A percentile compares a stretch with the other conserved stretches of the same genome.
Evolutionary conservation across 2,888 invertebrate species (phyloP).

Genomic region (Aphidoletes aphidimyza): DNA sequence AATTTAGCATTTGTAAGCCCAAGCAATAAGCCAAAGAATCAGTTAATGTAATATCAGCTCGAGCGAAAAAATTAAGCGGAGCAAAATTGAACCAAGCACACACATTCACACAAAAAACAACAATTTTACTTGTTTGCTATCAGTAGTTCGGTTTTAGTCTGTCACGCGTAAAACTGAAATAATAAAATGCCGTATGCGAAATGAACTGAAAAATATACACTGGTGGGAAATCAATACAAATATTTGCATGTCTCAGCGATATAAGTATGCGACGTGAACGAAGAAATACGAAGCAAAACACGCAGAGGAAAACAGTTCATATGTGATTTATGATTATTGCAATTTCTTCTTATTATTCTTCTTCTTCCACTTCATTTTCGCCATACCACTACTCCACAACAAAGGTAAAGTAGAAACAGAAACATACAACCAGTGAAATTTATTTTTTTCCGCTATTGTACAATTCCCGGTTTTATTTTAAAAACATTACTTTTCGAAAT

Average conservation of each 20-base stretch:
- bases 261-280: slow-evolving; percentile 43
- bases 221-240: slow-evolving; percentile 43
- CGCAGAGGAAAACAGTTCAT: slow-evolving; percentile 48
- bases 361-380: no score
- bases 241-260: slow-evolving; percentile 53
- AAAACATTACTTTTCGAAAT: not conserved
- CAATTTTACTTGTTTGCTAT: no score
- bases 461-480: not conserved
- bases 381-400: no score
- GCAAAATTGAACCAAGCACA: not conserved
- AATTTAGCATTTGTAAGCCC: not conserved
- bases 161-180: not conserved
- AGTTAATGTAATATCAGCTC: not conserved
- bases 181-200: slow-evolving; percentile 42
- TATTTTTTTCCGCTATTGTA: not conserved
- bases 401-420: no score
- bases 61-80: not conserved
- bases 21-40: slow-evolving; percentile 30
- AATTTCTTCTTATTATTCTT: not conserved
- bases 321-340: slow-evolving; percentile 54
- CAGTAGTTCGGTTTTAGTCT: no score
- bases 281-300: not conserved
- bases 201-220: not conserved
- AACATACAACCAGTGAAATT: not conserved
- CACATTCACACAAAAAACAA: not conserved